These are phyloP conservation scores for Montipora capitata DNA, from an alignment of 92 coral and sea anemone genomes.

Conservation along the genomic window DNA sequence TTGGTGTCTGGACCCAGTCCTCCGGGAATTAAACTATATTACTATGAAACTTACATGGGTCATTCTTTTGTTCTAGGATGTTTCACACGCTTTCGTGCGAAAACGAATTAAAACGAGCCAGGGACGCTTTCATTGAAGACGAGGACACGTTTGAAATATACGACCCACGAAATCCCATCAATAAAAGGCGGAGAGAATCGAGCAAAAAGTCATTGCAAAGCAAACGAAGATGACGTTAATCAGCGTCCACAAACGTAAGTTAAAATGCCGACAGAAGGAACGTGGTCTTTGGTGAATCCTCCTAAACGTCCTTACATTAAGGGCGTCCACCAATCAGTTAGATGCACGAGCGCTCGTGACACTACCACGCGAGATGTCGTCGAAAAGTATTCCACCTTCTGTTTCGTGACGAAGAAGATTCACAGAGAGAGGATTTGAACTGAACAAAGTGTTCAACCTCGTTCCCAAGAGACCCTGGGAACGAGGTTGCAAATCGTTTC, in stretches of 20 bases:
- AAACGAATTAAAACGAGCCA: conserved; percentile 61
- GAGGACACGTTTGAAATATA: conserved; percentile 96
- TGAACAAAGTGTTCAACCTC: no score
- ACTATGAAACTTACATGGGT: neutral
- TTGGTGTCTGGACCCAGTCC: no score
- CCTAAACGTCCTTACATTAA: neutral
- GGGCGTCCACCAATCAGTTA: neutral
- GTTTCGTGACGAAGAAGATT: no score
- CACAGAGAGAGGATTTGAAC: no score
- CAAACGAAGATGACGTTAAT: conserved; percentile 38
- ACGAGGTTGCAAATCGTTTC: no score
- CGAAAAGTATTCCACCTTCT: no score
- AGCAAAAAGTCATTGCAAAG: conserved; percentile 88
- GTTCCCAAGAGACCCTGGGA: no score
- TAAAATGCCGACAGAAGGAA: neutral
- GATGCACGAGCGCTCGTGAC: no score
- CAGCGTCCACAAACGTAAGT: neutral
- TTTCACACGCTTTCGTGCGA: conserved; percentile 90
- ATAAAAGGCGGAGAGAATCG: conserved; percentile 95
- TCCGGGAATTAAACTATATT: no score
- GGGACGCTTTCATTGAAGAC: conserved; percentile 88
- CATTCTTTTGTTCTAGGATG: conserved; percentile 73
- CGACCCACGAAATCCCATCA: conserved; percentile 98
- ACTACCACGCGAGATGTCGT: no score
- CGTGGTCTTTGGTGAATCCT: conserved; percentile 18